These are phyloP conservation scores for Marcusenius ussheri DNA, from an alignment of 2,113 vertebrate genomes.

Conservation along the genomic window DNA sequence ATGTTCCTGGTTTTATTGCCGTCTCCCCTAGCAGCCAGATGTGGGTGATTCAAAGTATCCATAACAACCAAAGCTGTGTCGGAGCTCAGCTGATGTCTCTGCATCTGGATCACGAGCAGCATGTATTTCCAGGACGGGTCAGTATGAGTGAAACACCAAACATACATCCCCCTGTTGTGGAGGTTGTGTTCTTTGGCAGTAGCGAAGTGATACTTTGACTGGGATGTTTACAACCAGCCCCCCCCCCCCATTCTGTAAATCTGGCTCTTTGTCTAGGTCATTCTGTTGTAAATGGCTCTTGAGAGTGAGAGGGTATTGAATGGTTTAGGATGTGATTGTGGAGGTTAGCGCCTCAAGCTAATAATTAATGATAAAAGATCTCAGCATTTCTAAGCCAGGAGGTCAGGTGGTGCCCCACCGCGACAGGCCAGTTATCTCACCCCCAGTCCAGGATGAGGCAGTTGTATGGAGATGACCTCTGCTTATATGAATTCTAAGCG, in stretches of 20 bases:
- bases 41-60: background rate
- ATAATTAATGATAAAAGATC: slow-evolving; percentile 51
- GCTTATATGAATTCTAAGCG: slow-evolving; percentile 52
- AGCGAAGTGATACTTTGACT: background rate
- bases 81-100: background rate
- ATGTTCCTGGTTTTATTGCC: background rate
- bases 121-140: background rate
- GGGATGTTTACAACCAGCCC: background rate
- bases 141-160: background rate
- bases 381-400: slow-evolving; percentile 53
- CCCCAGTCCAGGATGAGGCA: slow-evolving; percentile 65
- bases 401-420: background rate
- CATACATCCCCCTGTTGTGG: background rate
- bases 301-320: slow-evolving; percentile 48
- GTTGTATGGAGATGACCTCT: slow-evolving; percentile 57
- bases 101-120: background rate
- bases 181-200: background rate
- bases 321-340: slow-evolving; percentile 49
- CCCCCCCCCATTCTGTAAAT: background rate
- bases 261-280: background rate
- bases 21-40: background rate
- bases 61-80: background rate
- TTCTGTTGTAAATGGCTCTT: slow-evolving; percentile 29
- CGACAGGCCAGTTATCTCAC: background rate
- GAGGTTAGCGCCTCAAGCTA: slow-evolving; percentile 46